Conservation (phyloP, 2,113 vertebrate genomes). For the Chrysemys picta region DNA sequence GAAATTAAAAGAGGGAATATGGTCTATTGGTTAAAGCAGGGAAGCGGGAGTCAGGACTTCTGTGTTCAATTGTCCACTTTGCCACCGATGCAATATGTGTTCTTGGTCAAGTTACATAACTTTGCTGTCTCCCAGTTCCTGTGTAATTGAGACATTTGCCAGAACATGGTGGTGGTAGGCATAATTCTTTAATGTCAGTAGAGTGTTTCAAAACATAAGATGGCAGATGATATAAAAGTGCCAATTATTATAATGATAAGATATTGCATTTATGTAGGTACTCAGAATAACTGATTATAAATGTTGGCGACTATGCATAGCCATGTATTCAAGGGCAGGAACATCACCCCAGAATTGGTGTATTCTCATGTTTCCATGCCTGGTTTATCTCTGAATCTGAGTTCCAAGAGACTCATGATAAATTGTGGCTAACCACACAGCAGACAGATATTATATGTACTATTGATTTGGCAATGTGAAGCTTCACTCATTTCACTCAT, state of each 20-base stretch:
- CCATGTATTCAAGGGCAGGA: background rate
- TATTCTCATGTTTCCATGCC: background rate
- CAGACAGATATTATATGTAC: accelerated
- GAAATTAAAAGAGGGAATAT: background rate
- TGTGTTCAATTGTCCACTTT: background rate
- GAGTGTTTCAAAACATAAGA: accelerated
- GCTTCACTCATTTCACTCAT: background rate
- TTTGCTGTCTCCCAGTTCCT: accelerated
- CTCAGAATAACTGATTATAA: background rate
- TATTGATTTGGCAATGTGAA: background rate
- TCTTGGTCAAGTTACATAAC: accelerated
- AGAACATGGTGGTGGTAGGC: background rate
- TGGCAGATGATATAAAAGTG: background rate
- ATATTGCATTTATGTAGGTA: accelerated
- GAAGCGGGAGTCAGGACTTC: background rate
- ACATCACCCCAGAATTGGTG: accelerated
- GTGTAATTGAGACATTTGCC: background rate
- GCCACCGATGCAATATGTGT: background rate
- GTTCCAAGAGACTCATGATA: accelerated
- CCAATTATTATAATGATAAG: background rate
- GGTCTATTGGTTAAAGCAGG: background rate
- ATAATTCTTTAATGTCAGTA: background rate
- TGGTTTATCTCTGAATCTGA: accelerated
- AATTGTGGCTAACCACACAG: background rate
- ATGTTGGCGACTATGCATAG: background rate